phyloP scores from a whole-genome alignment of 2,113 vertebrate genomes.

The Rafetus swinhoei region DNA sequence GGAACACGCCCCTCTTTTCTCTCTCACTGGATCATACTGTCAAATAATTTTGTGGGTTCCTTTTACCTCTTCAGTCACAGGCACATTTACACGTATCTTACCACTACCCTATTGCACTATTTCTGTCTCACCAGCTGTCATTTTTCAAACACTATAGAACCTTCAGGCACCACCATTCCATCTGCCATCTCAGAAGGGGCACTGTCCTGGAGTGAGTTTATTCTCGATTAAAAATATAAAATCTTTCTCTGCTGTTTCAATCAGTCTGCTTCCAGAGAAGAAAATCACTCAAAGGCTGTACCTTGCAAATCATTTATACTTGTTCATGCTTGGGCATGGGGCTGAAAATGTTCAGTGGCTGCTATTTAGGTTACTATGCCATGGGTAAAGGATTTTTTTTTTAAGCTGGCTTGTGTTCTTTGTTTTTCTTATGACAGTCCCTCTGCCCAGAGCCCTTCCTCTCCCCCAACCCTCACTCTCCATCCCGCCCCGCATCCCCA shows the following conservation, averaged over 20 bases:
- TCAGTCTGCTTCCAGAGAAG: slow-evolving; percentile 35
- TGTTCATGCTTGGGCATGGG: slow-evolving; percentile 7
- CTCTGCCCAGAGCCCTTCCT: too few species aligned
- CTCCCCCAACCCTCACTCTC: too few species aligned
- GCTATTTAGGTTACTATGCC: slow-evolving; percentile 26
- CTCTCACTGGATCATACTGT: slow-evolving; percentile 36
- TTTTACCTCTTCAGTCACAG: slow-evolving; percentile 41
- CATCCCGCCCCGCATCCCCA: background rate
- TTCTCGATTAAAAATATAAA: slow-evolving; percentile 35
- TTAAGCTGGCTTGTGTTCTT: background rate
- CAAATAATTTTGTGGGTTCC: slow-evolving; percentile 15
- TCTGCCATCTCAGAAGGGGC: slow-evolving; percentile 38
- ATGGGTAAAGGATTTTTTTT: background rate
- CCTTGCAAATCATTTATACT: slow-evolving; percentile 4
- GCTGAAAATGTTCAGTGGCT: slow-evolving; percentile 13
- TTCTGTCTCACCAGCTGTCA: slow-evolving; percentile 37
- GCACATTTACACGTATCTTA: slow-evolving; percentile 42
- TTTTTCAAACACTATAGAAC: slow-evolving; percentile 32
- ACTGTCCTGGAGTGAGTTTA: slow-evolving; percentile 43
- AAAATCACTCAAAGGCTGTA: slow-evolving; percentile 36
- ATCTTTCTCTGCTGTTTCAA: background rate
- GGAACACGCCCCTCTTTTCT: slow-evolving; percentile 48
- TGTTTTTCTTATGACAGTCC: slow-evolving; percentile 15
- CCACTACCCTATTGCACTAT: slow-evolving; percentile 37
- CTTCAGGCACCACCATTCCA: background rate